Conservation (phyloP, 2,888 invertebrate species). For the Chymomyza procnemis region DNA sequence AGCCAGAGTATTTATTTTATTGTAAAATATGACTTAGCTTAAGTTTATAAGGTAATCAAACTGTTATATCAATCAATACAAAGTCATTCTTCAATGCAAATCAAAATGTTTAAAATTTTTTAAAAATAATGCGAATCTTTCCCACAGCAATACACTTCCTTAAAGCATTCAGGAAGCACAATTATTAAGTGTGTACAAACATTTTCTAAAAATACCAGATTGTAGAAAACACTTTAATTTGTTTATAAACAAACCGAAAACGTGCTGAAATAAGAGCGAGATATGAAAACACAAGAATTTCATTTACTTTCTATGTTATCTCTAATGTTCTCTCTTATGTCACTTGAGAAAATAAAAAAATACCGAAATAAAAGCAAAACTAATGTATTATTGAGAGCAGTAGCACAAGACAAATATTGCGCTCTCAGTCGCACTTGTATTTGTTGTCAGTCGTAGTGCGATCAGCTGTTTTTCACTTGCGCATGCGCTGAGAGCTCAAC, state of each 20-base stretch:
- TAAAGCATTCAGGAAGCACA: neutral
- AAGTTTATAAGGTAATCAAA: too few species aligned
- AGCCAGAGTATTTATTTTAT: too few species aligned
- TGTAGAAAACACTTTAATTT: slow-evolving; percentile 19
- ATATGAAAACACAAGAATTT: slow-evolving; percentile 14
- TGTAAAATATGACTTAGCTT: too few species aligned
- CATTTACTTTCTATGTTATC: neutral
- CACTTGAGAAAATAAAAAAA: neutral
- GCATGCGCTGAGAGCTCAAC: slow-evolving; percentile 44
- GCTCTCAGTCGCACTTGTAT: slow-evolving; percentile 45
- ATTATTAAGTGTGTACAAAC: neutral
- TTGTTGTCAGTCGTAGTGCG: slow-evolving; percentile 47
- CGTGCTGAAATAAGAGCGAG: slow-evolving; percentile 22
- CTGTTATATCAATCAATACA: too few species aligned
- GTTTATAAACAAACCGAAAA: slow-evolving; percentile 53
- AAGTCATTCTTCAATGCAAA: too few species aligned
- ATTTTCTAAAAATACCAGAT: neutral
- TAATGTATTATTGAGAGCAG: neutral
- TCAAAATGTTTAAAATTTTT: too few species aligned
- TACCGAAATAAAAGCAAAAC: neutral
- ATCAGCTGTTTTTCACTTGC: slow-evolving; percentile 43
- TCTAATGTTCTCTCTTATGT: slow-evolving; percentile 1
- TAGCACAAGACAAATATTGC: neutral
- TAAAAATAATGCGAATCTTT: too few species aligned
- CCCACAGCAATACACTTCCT: neutral